phyloP scores from a whole-genome alignment of 2,797 vertebrate genomes.

The Xerus rutilus region DNA sequence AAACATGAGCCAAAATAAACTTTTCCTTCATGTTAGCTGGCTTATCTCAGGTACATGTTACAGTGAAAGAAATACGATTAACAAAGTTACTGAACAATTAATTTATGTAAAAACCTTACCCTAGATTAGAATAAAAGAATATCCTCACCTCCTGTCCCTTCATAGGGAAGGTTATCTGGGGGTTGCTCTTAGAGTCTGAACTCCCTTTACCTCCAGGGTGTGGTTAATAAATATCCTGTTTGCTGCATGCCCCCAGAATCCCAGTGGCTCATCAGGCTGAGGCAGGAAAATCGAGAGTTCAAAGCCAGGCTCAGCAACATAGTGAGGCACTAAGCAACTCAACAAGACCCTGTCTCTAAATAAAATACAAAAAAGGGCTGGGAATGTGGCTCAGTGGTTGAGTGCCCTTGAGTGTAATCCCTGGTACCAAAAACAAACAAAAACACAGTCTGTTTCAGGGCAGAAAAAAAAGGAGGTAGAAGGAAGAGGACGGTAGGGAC shows the following conservation, averaged over 20 bases:
- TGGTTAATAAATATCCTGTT: neutral
- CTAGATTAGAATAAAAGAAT: neutral
- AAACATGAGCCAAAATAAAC: neutral
- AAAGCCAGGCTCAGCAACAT: no score
- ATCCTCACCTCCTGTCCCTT: no score
- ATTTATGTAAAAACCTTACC: neutral
- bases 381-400: no score
- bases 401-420: no score
- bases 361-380: no score
- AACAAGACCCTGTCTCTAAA: no score
- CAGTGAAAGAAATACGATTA: neutral
- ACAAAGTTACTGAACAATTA: neutral
- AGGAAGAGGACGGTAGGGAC: no score
- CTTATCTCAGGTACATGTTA: neutral
- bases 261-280: no score
- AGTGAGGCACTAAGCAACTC: no score
- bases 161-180: neutral
- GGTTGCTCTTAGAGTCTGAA: neutral
- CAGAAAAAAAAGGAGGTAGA: neutral
- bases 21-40: neutral
- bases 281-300: no score
- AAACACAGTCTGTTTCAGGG: neutral
- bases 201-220: neutral
- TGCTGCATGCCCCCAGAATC: neutral
- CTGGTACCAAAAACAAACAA: no score